A percentile compares a stretch with the other conserved stretches of the same genome.
phyloP scores from a whole-genome alignment of 2,113 vertebrate genomes.

The Aythya baeri region DNA sequence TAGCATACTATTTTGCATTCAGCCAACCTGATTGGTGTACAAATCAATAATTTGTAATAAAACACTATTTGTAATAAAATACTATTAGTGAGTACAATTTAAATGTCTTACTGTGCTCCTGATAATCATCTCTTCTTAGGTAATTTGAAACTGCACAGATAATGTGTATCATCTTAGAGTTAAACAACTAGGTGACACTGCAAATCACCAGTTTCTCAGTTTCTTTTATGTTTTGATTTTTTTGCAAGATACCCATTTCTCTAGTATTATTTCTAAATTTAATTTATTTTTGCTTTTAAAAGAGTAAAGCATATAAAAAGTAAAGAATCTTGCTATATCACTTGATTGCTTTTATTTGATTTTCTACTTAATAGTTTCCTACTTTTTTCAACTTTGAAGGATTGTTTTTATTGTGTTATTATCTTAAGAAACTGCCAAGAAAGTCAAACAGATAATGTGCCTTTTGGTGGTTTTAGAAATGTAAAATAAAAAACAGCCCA shows the following conservation, averaged over 20 bases:
- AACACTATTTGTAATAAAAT: constrained; percentile 22
- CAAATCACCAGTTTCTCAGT: not conserved
- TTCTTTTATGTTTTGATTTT: not conserved
- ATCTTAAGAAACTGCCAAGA: not conserved
- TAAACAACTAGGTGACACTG: not conserved
- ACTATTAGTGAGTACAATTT: not conserved
- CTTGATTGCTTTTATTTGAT: not conserved
- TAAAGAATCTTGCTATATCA: not conserved
- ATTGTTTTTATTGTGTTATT: not conserved
- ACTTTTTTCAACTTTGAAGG: not conserved
- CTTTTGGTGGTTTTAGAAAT: not conserved
- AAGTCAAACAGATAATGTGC: not conserved
- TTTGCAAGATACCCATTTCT: not conserved
- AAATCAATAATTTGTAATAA: not conserved
- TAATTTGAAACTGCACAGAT: not conserved
- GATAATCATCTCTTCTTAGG: not conserved
- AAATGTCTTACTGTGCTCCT: not conserved
- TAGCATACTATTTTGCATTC: not conserved
- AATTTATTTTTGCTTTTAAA: not conserved
- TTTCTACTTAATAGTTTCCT: not conserved
- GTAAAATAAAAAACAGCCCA: not conserved
- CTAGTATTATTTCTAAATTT: not conserved
- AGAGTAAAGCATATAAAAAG: not conserved
- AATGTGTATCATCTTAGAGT: not conserved
- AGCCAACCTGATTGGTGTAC: not conserved